These are phyloP conservation scores for Ctena decussata DNA, from an alignment of 2,888 invertebrate genomes.

Conservation along the genomic window DNA sequence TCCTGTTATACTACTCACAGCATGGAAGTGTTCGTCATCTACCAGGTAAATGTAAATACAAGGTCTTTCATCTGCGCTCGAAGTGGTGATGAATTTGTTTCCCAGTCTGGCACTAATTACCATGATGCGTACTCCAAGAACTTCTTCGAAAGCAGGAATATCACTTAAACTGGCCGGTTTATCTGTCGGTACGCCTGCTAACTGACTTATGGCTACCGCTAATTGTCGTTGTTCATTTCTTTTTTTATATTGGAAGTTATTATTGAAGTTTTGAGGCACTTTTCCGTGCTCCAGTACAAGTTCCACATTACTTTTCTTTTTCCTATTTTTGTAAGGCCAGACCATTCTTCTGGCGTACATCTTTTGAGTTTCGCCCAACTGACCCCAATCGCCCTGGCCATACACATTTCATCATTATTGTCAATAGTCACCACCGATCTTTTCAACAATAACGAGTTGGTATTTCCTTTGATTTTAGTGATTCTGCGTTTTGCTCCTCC, in stretches of 20 bases:
- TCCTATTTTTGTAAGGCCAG: conserved; percentile 20
- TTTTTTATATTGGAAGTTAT: conserved; percentile 8
- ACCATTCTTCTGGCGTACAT: too few relatives aligned
- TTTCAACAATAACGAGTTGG: conserved; percentile 22
- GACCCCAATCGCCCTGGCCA: too few relatives aligned
- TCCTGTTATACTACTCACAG: conserved; percentile 23
- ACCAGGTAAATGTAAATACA: too few relatives aligned
- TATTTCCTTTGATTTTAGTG: conserved; percentile 20
- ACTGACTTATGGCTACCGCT: conserved; percentile 17
- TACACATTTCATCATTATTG: conserved; percentile 34
- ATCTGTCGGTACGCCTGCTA: conserved; percentile 20
- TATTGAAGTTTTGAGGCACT: conserved; percentile 34
- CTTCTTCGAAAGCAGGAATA: conserved; percentile 10
- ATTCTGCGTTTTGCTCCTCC: conserved; percentile 22
- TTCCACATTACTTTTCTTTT: too few relatives aligned
- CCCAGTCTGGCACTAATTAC: conserved; percentile 29
- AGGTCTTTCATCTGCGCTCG: too few relatives aligned
- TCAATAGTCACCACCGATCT: conserved; percentile 34
- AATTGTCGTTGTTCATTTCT: neutral
- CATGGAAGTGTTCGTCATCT: conserved; percentile 38
- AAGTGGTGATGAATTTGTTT: conserved; percentile 30
- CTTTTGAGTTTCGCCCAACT: too few relatives aligned
- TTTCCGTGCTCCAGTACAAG: conserved; percentile 33
- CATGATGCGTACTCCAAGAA: conserved; percentile 16
- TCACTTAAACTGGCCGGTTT: conserved; percentile 23